Evolutionary conservation across 2,113 vertebrate species (phyloP), one percentile per base, ranked within the genome.

Genomic region (Tachysurus vachellii): DNA sequence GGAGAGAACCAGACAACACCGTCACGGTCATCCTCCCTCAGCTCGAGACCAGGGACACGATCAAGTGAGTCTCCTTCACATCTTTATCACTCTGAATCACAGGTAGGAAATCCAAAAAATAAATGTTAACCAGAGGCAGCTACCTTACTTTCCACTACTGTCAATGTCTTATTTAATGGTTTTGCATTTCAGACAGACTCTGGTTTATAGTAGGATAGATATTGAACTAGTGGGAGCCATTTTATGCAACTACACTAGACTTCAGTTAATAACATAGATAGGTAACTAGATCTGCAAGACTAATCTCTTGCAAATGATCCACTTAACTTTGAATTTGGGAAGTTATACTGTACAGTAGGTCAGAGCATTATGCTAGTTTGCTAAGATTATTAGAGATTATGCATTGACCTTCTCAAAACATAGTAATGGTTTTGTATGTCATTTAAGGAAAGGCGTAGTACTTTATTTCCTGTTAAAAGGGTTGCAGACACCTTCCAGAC

Each of bases 21-120:
- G 93, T 97, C 88, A 93, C 96, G 88, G 95, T 99, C 90, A 92
- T 96, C 70, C 95, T 99, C 79, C 96, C 97, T 0, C 95, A 96
- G 0, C 91, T 97, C 70, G 97, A 96, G 89, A 94, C 92, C 89
- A 95, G 95, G 0, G 96, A 97, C 71, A 90, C 95, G 1, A 95
- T 98, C 90, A 98, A 97, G 98, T 99, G 94, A 90, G 97, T 89
- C 42, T 64, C 6, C 0, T 31, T 31, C 42, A 26, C 47, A 26
- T 19, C 36, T 13, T 31, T 50, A 17, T 50, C 6, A 26, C 10
- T 28, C 23, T 56, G 0, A 77, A 56, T 68, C 47, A 80, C 26
- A 31, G n/a, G 76, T 80, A 53, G 2, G 16, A 56, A 56, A 2
- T 14, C 23, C 21, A 28, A 77, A 75, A 77, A 21, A 53, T 23